Conservation (phyloP, 2,797 vertebrate genomes). For the Pteronotus mesoamericanus region DNA sequence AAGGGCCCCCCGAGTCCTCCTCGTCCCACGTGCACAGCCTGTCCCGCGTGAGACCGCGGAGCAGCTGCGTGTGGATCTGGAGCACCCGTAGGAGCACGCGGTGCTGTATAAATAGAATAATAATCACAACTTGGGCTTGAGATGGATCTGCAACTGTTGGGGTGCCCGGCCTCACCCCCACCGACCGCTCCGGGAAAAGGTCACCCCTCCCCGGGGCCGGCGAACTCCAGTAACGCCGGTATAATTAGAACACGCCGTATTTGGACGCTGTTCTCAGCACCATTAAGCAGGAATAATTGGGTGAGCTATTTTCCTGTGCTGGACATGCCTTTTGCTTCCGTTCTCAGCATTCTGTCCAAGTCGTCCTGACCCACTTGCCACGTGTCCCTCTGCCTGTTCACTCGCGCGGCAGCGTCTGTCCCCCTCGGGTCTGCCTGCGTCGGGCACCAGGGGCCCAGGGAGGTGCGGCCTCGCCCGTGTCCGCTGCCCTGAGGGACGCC, state of each 20-base stretch:
- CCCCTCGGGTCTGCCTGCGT: background rate
- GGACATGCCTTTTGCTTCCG: background rate
- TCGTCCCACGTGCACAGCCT: rapidly evolving
- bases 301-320: background rate
- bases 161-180: constrained; percentile 9
- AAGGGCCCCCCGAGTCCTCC: background rate
- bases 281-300: constrained; percentile 21
- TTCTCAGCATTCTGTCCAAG: background rate
- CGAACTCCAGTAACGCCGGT: background rate
- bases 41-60: background rate
- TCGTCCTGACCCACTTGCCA: background rate
- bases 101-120: constrained; percentile 77
- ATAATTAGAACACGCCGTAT: constrained; percentile 1
- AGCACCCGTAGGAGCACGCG: constrained; percentile 1
- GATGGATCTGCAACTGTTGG: background rate
- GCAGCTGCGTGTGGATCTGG: constrained; percentile 71
- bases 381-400: background rate
- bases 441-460: background rate
- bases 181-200: constrained; percentile 4
- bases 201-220: constrained; percentile 29
- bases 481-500: background rate
- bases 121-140: constrained; percentile 68
- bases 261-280: background rate
- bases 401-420: rapidly evolving
- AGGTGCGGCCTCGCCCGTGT: rapidly evolving